phyloP scores from a whole-genome alignment of 2,888 invertebrate genomes.

The Diploptera punctata region DNA sequence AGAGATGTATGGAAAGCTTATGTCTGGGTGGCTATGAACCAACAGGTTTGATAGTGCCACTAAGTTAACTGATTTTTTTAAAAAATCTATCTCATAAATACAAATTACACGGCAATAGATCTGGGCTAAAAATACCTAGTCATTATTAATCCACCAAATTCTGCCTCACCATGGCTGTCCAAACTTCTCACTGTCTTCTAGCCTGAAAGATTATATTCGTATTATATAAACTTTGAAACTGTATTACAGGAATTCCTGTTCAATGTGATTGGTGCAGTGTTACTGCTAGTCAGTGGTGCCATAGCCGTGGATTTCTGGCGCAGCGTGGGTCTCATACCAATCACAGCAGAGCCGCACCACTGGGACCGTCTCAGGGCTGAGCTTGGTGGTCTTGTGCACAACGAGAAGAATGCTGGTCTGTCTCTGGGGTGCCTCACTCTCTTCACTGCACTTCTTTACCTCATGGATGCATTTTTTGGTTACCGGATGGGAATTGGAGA shows the following conservation, averaged over 20 bases:
- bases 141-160: too few relatives aligned
- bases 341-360: constrained; percentile 30
- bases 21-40: too few relatives aligned
- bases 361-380: constrained; percentile 38
- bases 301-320: constrained; percentile 43
- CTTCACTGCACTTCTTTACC: constrained; percentile 39
- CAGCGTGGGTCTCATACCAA: constrained; percentile 38
- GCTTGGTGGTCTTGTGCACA: constrained; percentile 26
- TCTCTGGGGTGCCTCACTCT: constrained; percentile 39
- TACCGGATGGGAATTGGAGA: constrained; percentile 35
- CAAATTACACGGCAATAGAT: too few relatives aligned
- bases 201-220: too few relatives aligned
- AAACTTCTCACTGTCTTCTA: too few relatives aligned
- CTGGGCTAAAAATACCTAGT: too few relatives aligned
- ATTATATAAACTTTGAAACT: too few relatives aligned
- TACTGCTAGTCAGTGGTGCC: constrained; percentile 38
- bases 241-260: constrained; percentile 40
- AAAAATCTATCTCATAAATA: too few relatives aligned
- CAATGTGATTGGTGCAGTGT: constrained; percentile 36
- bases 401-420: constrained; percentile 39
- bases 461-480: constrained; percentile 41
- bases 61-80: too few relatives aligned
- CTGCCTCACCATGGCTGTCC: too few relatives aligned
- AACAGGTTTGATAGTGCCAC: too few relatives aligned
- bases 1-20: too few relatives aligned